Evolutionary conservation across 2,113 vertebrate species (phyloP), one percentile per base, ranked within the genome.

Genomic region (Ochotona princeps): DNA sequence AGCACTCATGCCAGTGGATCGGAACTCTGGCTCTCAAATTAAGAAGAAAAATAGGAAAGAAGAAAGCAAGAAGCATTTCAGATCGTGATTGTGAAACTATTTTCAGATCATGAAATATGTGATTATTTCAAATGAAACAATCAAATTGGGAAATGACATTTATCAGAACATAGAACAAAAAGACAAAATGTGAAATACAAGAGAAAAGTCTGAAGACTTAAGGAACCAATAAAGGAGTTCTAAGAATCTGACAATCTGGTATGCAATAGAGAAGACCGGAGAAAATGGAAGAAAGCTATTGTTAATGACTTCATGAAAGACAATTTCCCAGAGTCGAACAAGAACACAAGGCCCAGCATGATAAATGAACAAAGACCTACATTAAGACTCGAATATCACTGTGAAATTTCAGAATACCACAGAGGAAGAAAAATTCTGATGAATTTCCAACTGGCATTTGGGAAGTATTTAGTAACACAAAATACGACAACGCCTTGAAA

Each of bases 271-370:
- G n/a, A 72, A 61, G 49, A 70, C 20, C 7, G 23, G 18, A 51
- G 35, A 85, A 81, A 87, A 35, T 17, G 6, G 28, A 49, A 87
- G n/a, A 18, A 85, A 63, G 38, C 23, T 12, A n/a, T 44, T 66
- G 28, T 61, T n/a, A 88, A 80, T 69, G 49, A 91, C 81, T 63
- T 70, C 81, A 90, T 44, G 49, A 28, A 86, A 95, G 11, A 80
- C 23, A 63, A 92, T 66, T 81, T 94, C 70, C 51, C 25, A 47
- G n/a, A 84, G 49, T 12, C 91, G 12, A 91, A 84, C 78, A 88
- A n/a, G 32, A 89, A 47, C 11, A 47, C 12, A 80, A 72, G 23
- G 23, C 70, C n/a, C 18, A 14, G 61, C 28, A 89, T 11, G 85
- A 81, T 8, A 84, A 70, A 84, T n/a, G 11, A 91, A 61, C 38